Percentiles rank a stretch among this genome's conserved stretches.
Conservation (phyloP, 1,140 invertebrate species). For the Myzus persicae region DNA sequence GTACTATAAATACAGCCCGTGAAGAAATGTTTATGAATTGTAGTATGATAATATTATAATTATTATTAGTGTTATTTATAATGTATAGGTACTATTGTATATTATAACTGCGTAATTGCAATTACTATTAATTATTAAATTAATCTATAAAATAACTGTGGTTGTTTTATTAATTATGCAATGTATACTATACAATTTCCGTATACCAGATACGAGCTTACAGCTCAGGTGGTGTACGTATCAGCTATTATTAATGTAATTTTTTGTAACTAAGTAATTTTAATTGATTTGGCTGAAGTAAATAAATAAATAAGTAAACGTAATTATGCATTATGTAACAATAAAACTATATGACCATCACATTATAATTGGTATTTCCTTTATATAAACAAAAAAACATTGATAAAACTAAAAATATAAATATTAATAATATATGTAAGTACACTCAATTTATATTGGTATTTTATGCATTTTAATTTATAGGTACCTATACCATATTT, state of each 20-base stretch:
- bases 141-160: neutral
- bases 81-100: neutral
- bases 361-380: neutral
- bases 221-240: too few species aligned
- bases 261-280: too few species aligned
- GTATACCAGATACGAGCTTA: too few species aligned
- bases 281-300: too few species aligned
- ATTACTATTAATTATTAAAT: neutral
- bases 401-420: too few species aligned
- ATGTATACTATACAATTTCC: too few species aligned
- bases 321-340: neutral
- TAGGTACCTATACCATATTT: too few species aligned
- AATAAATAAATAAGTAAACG: too few species aligned
- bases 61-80: neutral
- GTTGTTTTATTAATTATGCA: neutral
- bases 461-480: too few species aligned
- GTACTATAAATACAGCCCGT: neutral
- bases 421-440: too few species aligned
- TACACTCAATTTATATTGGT: too few species aligned
- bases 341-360: neutral
- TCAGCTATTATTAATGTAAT: too few species aligned
- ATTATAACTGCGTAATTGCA: neutral
- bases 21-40: neutral
- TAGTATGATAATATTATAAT: neutral
- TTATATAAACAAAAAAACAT: neutral